Conservation (phyloP, 1,140 invertebrate genomes). For the Drosophila triauraria region DNA sequence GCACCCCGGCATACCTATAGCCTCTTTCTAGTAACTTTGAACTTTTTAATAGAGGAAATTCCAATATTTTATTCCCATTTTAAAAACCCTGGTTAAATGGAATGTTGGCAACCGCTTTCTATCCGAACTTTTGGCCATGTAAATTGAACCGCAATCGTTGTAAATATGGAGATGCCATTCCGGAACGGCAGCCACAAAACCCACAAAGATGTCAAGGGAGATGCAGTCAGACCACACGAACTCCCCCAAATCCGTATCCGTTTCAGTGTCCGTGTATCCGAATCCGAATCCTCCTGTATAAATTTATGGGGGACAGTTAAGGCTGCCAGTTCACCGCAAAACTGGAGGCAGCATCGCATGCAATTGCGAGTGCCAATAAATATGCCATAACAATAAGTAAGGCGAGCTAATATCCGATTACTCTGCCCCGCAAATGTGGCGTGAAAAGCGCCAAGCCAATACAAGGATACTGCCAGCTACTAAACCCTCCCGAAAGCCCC, state of each 20-base stretch:
- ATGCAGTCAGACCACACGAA: conserved; percentile 15
- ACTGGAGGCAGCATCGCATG: conserved; percentile 39
- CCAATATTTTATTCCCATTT: background rate
- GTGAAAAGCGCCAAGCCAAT: conserved; percentile 64
- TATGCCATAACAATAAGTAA: conserved; percentile 78
- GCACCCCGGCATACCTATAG: no score
- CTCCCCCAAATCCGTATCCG: background rate
- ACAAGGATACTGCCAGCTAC: conserved; percentile 25
- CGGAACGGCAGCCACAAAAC: conserved; percentile 46
- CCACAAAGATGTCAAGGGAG: conserved; percentile 36
- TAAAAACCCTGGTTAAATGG: background rate
- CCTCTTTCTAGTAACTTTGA: no score
- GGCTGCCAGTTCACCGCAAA: conserved; percentile 46
- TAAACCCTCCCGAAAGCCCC: background rate
- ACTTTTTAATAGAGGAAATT: background rate
- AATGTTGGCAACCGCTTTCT: background rate
- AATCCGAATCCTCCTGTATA: background rate
- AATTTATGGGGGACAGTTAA: conserved; percentile 47
- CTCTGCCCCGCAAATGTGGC: conserved; percentile 67
- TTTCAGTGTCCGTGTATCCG: background rate
- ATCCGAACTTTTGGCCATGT: conserved; percentile 21
- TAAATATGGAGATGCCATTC: conserved; percentile 64
- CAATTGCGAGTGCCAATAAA: conserved; percentile 72
- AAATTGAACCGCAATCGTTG: conserved; percentile 60
- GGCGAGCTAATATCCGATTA: conserved; percentile 77